Conservation (phyloP, 2,888 invertebrate species). For the Abrostola tripartita region DNA sequence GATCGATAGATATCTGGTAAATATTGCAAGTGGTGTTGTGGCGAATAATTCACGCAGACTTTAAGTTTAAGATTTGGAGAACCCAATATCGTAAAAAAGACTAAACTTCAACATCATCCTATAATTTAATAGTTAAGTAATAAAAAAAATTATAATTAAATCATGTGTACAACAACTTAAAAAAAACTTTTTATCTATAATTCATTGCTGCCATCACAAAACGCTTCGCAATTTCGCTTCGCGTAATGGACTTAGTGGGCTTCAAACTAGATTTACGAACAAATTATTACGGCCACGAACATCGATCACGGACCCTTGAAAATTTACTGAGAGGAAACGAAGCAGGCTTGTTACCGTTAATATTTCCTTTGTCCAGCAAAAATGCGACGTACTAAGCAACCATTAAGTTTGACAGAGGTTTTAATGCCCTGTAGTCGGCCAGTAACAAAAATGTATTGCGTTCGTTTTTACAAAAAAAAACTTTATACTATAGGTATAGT, state of each 20-base stretch:
- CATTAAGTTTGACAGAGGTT: conserved; percentile 12
- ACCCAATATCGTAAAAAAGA: background rate
- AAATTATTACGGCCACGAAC: conserved; percentile 32
- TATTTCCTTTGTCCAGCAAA: conserved; percentile 42
- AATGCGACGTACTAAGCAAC: conserved; percentile 17
- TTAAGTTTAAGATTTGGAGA: no score
- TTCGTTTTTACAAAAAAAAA: no score
- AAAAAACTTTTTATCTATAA: conserved; percentile 42
- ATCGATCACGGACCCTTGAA: conserved; percentile 38
- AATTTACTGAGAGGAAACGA: conserved; percentile 34
- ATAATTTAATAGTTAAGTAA: conserved; percentile 10
- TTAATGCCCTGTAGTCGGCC: conserved; percentile 24
- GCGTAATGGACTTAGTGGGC: conserved; percentile 21
- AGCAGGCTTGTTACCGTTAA: conserved; percentile 30
- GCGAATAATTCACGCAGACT: no score
- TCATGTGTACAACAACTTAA: conserved; percentile 31
- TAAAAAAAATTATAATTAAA: conserved; percentile 30
- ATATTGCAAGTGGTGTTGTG: no score
- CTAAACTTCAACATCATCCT: background rate
- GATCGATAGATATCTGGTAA: no score
- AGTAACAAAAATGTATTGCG: background rate
- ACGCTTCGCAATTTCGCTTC: conserved; percentile 23
- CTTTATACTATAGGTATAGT: no score
- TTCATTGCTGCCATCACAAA: conserved; percentile 32
- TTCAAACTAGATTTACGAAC: conserved; percentile 41